Conservation (phyloP, 2,888 invertebrate genomes). For the Poecilus cupreus region DNA sequence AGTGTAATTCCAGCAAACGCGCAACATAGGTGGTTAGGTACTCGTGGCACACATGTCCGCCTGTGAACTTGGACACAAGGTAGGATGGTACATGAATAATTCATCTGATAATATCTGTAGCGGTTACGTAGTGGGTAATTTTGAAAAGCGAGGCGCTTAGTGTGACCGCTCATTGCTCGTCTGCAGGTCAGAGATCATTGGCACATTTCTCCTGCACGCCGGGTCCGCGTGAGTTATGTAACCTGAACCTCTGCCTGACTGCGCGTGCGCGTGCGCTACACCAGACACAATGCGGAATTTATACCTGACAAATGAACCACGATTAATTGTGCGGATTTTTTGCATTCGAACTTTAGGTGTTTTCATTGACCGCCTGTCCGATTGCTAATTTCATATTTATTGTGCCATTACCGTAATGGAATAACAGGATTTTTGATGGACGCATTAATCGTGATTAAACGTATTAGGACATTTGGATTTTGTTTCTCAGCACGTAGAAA, state of each 20-base stretch:
- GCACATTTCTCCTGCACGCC: constrained; percentile 47
- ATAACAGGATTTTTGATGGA: constrained; percentile 14
- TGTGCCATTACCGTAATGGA: constrained; percentile 22
- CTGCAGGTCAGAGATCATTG: constrained; percentile 55
- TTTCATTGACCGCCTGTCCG: constrained; percentile 23
- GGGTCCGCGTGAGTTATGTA: constrained; percentile 53
- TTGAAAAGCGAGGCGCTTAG: constrained; percentile 19
- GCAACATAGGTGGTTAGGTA: background rate
- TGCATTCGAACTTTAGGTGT: background rate
- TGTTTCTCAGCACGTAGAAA: background rate
- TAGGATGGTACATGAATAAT: constrained; percentile 49
- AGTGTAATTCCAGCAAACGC: too few species aligned
- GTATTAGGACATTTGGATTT: background rate
- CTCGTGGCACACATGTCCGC: background rate
- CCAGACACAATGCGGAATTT: constrained; percentile 36
- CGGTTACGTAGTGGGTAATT: constrained; percentile 46
- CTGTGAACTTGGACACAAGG: background rate
- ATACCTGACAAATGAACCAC: constrained; percentile 10
- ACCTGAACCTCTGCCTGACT: constrained; percentile 30
- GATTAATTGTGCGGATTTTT: constrained; percentile 26
- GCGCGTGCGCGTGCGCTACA: background rate
- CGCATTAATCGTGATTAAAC: background rate
- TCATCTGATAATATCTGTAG: constrained; percentile 57
- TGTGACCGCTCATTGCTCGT: constrained; percentile 37
- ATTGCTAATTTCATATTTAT: constrained; percentile 27